Percentiles rank a stretch among this genome's conserved stretches.
Evolutionary conservation across 2,797 vertebrate genomes (phyloP).

Genomic region (Siniperca obscura): DNA sequence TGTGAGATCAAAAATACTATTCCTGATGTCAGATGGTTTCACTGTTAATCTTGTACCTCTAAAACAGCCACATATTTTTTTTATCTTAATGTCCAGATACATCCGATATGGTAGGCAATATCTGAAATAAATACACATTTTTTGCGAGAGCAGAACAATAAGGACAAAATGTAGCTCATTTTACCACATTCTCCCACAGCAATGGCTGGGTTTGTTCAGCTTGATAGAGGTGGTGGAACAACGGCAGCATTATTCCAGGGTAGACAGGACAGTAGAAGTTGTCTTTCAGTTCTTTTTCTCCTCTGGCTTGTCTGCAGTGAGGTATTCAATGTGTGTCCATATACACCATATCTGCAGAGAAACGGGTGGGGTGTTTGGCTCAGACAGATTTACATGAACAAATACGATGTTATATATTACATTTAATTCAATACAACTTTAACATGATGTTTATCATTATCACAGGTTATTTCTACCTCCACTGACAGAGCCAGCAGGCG

Average conservation of each 20-base stretch:
- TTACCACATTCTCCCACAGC: neutral
- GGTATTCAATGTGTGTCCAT: slow-evolving; percentile 73
- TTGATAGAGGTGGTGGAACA: neutral
- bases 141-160: neutral
- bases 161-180: neutral
- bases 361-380: neutral
- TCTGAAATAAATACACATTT: neutral
- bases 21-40: neutral
- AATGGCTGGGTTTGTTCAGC: neutral
- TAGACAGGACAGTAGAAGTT: neutral
- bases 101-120: neutral
- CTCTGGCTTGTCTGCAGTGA: slow-evolving; percentile 58
- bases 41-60: neutral
- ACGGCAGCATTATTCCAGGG: neutral
- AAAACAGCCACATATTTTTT: neutral
- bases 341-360: slow-evolving; percentile 79
- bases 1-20: neutral
- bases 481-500: slow-evolving; percentile 74
- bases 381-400: neutral
- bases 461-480: slow-evolving; percentile 68
- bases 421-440: neutral
- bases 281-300: slow-evolving; percentile 51
- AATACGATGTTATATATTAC: neutral
- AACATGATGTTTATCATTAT: neutral
- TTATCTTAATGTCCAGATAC: neutral